These are phyloP conservation scores for Melitaea cinxia DNA, from an alignment of 1,140 invertebrate genomes.

Conservation along the genomic window DNA sequence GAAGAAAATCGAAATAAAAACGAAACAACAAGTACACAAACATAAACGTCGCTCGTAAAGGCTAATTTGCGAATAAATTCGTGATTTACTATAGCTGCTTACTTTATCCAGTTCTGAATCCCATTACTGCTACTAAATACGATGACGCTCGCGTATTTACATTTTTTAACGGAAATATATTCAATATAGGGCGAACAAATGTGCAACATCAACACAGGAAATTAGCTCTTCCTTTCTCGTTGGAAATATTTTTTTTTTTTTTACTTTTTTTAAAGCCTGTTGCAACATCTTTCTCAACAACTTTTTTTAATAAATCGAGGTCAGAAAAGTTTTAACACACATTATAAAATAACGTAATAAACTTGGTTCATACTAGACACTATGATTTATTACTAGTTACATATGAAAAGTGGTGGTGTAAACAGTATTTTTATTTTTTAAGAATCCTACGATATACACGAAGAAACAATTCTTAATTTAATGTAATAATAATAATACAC, in stretches of 20 bases:
- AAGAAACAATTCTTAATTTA: too few species aligned
- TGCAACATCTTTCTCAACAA: background rate
- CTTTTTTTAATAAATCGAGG: conserved; percentile 10
- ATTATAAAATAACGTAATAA: conserved; percentile 2
- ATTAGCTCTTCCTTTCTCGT: conserved; percentile 18
- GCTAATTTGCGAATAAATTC: conserved; percentile 42
- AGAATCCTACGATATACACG: too few species aligned
- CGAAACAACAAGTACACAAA: conserved; percentile 14
- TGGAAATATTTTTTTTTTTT: background rate
- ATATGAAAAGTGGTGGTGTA: background rate
- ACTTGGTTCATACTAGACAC: background rate
- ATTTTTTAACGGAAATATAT: conserved; percentile 20
- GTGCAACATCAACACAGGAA: conserved; percentile 16
- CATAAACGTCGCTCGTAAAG: conserved; percentile 33
- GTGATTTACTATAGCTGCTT: conserved; percentile 28
- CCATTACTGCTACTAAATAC: conserved; percentile 27
- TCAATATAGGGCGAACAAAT: conserved; percentile 24
- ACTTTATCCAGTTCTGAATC: conserved; percentile 25
- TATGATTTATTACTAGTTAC: background rate
- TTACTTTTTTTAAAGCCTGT: conserved; percentile 2
- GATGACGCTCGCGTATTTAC: conserved; percentile 20
- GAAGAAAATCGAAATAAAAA: background rate
- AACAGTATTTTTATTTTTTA: background rate
- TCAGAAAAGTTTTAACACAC: conserved; percentile 15
- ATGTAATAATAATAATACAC: too few species aligned